These are phyloP conservation scores for Cossypha heuglini DNA, from an alignment of 2,797 vertebrate genomes.

Conservation along the genomic window DNA sequence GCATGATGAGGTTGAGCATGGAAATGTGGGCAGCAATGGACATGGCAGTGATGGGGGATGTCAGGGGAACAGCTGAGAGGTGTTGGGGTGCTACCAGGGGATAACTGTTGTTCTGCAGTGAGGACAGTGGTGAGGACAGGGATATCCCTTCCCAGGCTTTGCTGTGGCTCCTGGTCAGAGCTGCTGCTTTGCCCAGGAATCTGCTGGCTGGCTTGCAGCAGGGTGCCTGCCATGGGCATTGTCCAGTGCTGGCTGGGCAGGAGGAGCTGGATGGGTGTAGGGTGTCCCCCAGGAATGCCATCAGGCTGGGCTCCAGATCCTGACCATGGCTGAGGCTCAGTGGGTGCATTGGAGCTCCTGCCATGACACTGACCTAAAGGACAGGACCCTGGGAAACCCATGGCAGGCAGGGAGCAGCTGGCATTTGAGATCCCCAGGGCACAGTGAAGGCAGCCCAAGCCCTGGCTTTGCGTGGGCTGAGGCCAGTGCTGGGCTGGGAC, in stretches of 20 bases:
- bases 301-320: background rate
- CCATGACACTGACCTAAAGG: background rate
- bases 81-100: background rate
- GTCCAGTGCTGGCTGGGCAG: rapidly evolving
- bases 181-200: background rate
- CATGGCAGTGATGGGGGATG: background rate
- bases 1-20: background rate
- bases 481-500: background rate
- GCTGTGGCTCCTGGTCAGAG: background rate
- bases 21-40: background rate
- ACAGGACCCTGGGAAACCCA: background rate
- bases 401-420: background rate
- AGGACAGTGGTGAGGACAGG: rapidly evolving
- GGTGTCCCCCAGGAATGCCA: background rate
- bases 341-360: rapidly evolving
- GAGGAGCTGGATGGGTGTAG: background rate
- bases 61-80: rapidly evolving
- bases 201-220: background rate
- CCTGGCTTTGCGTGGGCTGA: background rate
- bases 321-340: rapidly evolving
- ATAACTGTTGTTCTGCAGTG: background rate
- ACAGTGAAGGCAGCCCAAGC: background rate
- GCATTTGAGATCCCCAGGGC: background rate
- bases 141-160: background rate
- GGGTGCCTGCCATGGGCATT: background rate